Evolutionary conservation across 2,888 invertebrate species (phyloP).

Genomic region (Drosophila birchii): DNA sequence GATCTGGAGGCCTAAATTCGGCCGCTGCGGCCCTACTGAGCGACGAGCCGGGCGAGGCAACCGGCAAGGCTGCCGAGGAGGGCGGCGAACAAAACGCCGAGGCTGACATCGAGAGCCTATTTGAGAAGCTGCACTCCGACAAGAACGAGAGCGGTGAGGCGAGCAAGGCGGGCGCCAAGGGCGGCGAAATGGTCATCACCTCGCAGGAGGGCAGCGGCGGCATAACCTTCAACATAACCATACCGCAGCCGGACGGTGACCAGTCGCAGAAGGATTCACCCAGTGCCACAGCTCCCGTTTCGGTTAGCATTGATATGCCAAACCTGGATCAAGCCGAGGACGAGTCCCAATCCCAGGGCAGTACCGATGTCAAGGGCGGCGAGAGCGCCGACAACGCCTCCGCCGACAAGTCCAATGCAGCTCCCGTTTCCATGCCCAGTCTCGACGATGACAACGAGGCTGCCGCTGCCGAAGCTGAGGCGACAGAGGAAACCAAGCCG

Average conservation of each 20-base stretch:
- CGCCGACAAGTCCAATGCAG: conserved; percentile 66
- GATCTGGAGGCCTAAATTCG: conserved; percentile 70
- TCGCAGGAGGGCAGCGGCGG: conserved; percentile 84
- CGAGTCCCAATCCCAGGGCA: conserved; percentile 69
- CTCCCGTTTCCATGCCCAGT: conserved; percentile 85
- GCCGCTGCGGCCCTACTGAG: conserved; percentile 77
- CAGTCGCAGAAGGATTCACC: conserved; percentile 67
- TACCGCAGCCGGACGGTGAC: conserved; percentile 82
- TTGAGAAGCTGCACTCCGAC: conserved; percentile 85
- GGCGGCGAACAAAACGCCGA: conserved; percentile 73
- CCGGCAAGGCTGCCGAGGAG: conserved; percentile 56
- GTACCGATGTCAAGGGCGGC: conserved; percentile 61
- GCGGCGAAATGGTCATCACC: conserved; percentile 84
- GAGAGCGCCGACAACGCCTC: conserved; percentile 43
- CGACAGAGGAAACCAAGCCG: conserved; percentile 51
- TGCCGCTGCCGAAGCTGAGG: conserved; percentile 49
- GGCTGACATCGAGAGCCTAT: conserved; percentile 85
- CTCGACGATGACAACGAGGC: conserved; percentile 84
- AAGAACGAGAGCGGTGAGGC: conserved; percentile 80
- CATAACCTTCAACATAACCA: conserved; percentile 85
- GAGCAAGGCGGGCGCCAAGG: conserved; percentile 63
- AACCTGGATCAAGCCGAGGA: conserved; percentile 84
- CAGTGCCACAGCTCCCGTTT: conserved; percentile 75
- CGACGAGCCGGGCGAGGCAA: conserved; percentile 68
- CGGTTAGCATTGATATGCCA: conserved; percentile 85